Percentiles rank a stretch among this genome's conserved stretches.
Conservation (phyloP, 1,140 invertebrate species). For the Aphaenogaster rudis region DNA sequence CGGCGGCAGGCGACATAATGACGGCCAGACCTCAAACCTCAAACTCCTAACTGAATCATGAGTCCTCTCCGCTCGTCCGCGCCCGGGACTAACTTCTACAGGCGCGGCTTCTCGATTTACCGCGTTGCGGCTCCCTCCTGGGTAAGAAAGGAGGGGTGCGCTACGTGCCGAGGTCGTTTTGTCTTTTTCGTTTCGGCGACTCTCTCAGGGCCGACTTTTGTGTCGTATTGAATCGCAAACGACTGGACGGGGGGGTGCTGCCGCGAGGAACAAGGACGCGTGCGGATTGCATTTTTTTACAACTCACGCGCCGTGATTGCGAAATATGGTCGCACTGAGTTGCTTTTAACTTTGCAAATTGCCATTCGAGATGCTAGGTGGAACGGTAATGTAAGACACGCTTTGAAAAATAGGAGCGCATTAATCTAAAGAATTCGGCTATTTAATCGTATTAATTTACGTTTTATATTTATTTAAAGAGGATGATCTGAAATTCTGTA, state of each 20-base stretch:
- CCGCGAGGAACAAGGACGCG: conserved; percentile 51
- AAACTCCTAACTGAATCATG: conserved; percentile 83
- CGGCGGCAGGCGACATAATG: conserved; percentile 80
- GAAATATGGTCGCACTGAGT: conserved; percentile 43
- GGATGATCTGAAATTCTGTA: neutral
- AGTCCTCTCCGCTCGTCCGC: conserved; percentile 76
- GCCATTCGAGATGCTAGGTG: neutral
- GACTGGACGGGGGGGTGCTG: conserved; percentile 46
- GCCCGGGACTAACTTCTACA: conserved; percentile 66
- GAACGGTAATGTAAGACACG: neutral
- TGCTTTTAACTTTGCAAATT: conserved; percentile 57
- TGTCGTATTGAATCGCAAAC: conserved; percentile 74
- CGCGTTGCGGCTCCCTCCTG: conserved; percentile 64
- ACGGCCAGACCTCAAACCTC: conserved; percentile 81
- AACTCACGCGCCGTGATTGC: conserved; percentile 49
- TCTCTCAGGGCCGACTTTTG: conserved; percentile 61
- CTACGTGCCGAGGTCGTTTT: conserved; percentile 67
- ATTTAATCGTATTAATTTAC: neutral
- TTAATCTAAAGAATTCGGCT: neutral
- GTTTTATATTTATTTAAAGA: neutral
- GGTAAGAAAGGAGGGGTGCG: conserved; percentile 56
- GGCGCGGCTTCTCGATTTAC: conserved; percentile 76
- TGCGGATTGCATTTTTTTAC: conserved; percentile 61
- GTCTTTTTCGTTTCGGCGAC: conserved; percentile 63
- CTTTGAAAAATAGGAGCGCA: conserved; percentile 17